A percentile compares a stretch with the other conserved stretches of the same genome.
phyloP scores from a whole-genome alignment of 2,113 vertebrate genomes.

The Puntigrus tetrazona region DNA sequence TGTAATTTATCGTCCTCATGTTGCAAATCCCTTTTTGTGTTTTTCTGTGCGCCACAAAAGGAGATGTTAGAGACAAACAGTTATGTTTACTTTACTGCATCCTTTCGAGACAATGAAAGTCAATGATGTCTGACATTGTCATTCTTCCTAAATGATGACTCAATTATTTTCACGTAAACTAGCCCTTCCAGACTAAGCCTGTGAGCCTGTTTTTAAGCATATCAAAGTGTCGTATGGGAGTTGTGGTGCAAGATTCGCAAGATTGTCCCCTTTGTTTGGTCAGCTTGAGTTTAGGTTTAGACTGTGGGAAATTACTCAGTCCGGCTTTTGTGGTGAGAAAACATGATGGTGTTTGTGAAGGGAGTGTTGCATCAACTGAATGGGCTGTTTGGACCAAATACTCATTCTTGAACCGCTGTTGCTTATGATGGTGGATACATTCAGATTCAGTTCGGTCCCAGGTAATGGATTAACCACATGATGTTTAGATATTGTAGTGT shows the following conservation, averaged over 20 bases:
- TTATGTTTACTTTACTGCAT: not conserved
- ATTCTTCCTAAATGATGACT: not conserved
- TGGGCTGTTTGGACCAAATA: not conserved
- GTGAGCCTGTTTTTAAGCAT: not conserved
- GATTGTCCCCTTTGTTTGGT: not conserved
- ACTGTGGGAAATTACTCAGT: not conserved
- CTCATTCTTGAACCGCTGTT: not conserved
- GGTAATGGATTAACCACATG: not conserved
- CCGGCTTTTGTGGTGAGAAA: not conserved
- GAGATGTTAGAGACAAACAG: not conserved
- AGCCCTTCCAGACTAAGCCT: not conserved
- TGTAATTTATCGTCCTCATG: not conserved
- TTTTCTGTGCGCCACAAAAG: not conserved
- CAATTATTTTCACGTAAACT: not conserved
- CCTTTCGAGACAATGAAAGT: not conserved
- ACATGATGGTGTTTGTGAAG: not conserved
- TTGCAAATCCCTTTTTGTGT: not conserved
- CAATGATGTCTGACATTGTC: not conserved
- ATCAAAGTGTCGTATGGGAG: not conserved
- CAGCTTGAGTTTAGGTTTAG: slow-evolving; percentile 5
- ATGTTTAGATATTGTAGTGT: not conserved
- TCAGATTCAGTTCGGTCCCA: not conserved
- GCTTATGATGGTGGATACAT: not conserved
- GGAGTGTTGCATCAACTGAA: not conserved
- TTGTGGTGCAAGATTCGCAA: not conserved